Evolutionary conservation across 30 jellyfish, hydroid and myxozoan genomes (phyloP).

Genomic region (Mastigias papua): DNA sequence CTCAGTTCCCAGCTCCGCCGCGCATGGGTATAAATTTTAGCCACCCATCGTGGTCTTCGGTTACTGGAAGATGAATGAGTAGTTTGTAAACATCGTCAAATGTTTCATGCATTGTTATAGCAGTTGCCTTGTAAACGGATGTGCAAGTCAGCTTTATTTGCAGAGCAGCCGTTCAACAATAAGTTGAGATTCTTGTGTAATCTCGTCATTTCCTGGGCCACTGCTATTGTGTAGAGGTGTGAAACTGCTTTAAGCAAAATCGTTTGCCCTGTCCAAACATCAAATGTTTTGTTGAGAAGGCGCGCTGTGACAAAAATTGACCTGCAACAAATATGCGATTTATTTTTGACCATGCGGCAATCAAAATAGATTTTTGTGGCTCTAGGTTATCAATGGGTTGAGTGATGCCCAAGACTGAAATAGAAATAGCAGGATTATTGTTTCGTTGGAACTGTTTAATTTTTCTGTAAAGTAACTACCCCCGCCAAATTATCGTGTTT

Average conservation of each 20-base stretch:
- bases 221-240: slow-evolving; percentile 4
- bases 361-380: slow-evolving; percentile 5
- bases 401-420: background rate
- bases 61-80: too few species aligned
- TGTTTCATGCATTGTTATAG: too few species aligned
- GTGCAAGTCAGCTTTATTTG: background rate
- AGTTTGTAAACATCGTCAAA: too few species aligned
- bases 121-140: too few species aligned
- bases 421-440: background rate
- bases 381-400: background rate
- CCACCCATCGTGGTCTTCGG: too few species aligned
- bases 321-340: background rate
- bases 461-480: too few species aligned
- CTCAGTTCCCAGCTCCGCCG: too few species aligned
- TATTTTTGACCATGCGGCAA: background rate
- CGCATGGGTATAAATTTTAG: too few species aligned
- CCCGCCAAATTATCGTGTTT: background rate
- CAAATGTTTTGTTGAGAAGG: background rate
- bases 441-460: too few species aligned
- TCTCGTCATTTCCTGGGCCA: background rate
- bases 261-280: background rate
- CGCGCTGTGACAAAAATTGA: background rate
- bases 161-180: background rate
- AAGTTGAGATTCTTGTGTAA: background rate
- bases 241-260: background rate